Conservation (phyloP, 1,140 invertebrate genomes). For the Palaemon carinicauda region DNA sequence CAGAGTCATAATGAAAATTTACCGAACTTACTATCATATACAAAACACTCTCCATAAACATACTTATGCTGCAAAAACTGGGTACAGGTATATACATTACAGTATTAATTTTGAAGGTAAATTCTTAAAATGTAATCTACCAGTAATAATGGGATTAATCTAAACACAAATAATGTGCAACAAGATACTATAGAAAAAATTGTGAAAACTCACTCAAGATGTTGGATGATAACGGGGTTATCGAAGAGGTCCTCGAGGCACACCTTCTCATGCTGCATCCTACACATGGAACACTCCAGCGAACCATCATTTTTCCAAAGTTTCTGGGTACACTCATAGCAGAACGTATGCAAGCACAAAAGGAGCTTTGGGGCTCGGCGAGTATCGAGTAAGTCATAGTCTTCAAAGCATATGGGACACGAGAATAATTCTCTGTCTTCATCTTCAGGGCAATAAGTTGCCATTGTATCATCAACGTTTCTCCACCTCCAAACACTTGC, state of each 20-base stretch:
- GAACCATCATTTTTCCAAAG: slow-evolving; percentile 29
- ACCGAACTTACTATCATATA: no score
- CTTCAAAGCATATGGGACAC: slow-evolving; percentile 47
- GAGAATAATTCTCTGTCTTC: neutral
- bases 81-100: no score
- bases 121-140: neutral
- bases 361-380: slow-evolving; percentile 30
- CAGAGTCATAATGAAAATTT: no score
- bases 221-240: slow-evolving; percentile 25
- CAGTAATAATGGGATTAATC: neutral
- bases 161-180: neutral
- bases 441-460: slow-evolving; percentile 40
- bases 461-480: slow-evolving; percentile 1
- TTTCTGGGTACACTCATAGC: slow-evolving; percentile 13
- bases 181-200: no score
- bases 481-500: no score
- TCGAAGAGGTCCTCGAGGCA: slow-evolving; percentile 25
- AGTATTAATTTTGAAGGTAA: no score
- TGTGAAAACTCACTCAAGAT: neutral
- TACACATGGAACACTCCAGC: slow-evolving; percentile 43
- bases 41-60: no score
- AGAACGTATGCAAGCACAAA: slow-evolving; percentile 45
- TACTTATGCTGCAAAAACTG: no score
- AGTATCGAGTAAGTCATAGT: slow-evolving; percentile 27
- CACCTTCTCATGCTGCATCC: slow-evolving; percentile 20